These are phyloP conservation scores for Eupithecia tripunctaria DNA, from an alignment of 2,888 invertebrate species.

Conservation along the genomic window DNA sequence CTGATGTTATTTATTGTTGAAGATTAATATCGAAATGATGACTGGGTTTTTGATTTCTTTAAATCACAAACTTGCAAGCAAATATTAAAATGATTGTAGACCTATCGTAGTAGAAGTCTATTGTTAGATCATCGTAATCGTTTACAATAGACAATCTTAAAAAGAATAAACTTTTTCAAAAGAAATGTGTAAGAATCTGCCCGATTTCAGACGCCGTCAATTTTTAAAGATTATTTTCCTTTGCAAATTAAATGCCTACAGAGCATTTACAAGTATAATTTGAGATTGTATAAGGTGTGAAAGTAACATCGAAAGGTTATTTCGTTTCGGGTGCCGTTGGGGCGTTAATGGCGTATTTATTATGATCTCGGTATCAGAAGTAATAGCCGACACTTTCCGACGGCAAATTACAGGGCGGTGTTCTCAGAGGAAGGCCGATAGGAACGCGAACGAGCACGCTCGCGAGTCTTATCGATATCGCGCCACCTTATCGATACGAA, in stretches of 20 bases:
- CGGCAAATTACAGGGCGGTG: conserved; percentile 84
- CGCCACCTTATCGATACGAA: conserved; percentile 63
- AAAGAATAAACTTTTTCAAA: not conserved
- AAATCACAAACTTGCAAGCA: not conserved
- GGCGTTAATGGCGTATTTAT: conserved; percentile 85
- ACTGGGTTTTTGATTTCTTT: conserved; percentile 13
- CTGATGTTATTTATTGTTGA: conserved; percentile 17
- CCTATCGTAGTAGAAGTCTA: not conserved
- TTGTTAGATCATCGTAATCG: not conserved
- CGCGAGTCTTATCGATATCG: conserved; percentile 73
- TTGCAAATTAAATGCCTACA: conserved; percentile 1
- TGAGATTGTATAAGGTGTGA: conserved; percentile 42
- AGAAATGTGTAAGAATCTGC: not conserved
- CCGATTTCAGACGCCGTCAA: not conserved
- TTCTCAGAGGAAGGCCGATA: conserved; percentile 69
- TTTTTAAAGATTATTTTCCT: not conserved
- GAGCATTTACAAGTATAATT: conserved; percentile 30
- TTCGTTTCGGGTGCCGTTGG: conserved; percentile 81
- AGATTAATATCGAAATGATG: conserved; percentile 9
- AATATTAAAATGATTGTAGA: not conserved
- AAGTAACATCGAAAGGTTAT: conserved; percentile 62
- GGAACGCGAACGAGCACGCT: conserved; percentile 59
- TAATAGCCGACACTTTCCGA: conserved; percentile 84
- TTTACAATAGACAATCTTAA: not conserved
- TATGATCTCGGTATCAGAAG: conserved; percentile 84